These are phyloP conservation scores for Drosophila mayri DNA, from an alignment of 1,140 invertebrate species.

Conservation along the genomic window DNA sequence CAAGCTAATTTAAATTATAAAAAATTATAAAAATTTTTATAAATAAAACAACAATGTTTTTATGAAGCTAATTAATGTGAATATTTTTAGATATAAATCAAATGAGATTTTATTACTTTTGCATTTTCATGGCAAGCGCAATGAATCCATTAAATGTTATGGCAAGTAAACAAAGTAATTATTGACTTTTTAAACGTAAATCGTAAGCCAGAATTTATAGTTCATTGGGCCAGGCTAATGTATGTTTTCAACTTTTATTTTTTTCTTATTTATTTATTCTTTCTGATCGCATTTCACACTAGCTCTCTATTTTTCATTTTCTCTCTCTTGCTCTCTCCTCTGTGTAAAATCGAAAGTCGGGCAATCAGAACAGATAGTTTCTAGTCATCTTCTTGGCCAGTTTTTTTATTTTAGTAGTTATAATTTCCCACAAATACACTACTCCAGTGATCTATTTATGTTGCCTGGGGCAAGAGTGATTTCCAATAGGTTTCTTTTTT, in stretches of 20 bases:
- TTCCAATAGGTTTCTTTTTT: constrained; percentile 34
- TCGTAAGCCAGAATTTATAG: background rate
- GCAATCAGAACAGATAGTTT: constrained; percentile 25
- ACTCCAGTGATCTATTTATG: constrained; percentile 35
- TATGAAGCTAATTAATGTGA: too few species aligned
- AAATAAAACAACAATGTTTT: too few species aligned
- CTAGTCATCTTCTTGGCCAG: constrained; percentile 30
- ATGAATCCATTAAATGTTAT: background rate
- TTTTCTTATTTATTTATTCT: background rate
- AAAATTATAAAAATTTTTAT: too few species aligned
- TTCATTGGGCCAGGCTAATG: background rate
- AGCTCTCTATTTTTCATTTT: constrained; percentile 13
- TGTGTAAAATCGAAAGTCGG: constrained; percentile 33
- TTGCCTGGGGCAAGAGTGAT: constrained; percentile 4
- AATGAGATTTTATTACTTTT: background rate
- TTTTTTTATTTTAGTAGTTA: constrained; percentile 11
- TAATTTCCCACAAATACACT: constrained; percentile 2
- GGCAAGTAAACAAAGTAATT: background rate
- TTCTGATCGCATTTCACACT: constrained; percentile 30
- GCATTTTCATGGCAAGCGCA: background rate
- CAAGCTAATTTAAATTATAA: too few species aligned
- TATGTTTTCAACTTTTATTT: background rate
- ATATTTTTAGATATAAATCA: background rate
- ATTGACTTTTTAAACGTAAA: background rate
- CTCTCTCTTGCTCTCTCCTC: background rate